Percentiles rank a stretch among this genome's conserved stretches.
phyloP scores from a whole-genome alignment of 2,113 vertebrate genomes.

The Urocitellus parryii region DNA sequence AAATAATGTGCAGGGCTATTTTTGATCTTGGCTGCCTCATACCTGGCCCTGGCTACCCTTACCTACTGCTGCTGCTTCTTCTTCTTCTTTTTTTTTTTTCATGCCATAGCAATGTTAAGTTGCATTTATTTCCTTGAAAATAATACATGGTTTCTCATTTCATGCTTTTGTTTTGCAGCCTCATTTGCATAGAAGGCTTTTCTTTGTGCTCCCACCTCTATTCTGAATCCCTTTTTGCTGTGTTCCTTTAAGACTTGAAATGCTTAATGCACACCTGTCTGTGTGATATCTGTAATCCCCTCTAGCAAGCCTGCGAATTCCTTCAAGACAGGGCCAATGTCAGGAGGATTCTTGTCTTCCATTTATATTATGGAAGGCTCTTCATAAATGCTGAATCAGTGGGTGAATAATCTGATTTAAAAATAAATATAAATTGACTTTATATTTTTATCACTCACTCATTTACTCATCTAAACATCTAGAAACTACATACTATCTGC shows the following conservation, averaged over 20 bases:
- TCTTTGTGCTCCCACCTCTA: background rate
- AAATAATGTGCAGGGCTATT: background rate
- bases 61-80: background rate
- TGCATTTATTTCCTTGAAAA: background rate
- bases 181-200: background rate
- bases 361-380: background rate
- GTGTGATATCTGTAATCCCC: background rate
- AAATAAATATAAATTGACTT: background rate
- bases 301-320: background rate
- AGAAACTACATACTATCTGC: background rate
- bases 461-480: background rate
- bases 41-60: background rate
- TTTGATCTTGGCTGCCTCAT: background rate
- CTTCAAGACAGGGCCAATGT: background rate
- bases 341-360: background rate
- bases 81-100: background rate
- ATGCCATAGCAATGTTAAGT: background rate
- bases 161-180: background rate
- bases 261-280: background rate
- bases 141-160: background rate
- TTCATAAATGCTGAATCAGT: constrained; percentile 16
- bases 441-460: background rate
- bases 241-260: background rate
- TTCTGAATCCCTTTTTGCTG: background rate
- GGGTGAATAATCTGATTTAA: constrained; percentile 3